Conservation (phyloP, 1,140 invertebrate genomes). For the Pseudomyrmex flavicornis region DNA sequence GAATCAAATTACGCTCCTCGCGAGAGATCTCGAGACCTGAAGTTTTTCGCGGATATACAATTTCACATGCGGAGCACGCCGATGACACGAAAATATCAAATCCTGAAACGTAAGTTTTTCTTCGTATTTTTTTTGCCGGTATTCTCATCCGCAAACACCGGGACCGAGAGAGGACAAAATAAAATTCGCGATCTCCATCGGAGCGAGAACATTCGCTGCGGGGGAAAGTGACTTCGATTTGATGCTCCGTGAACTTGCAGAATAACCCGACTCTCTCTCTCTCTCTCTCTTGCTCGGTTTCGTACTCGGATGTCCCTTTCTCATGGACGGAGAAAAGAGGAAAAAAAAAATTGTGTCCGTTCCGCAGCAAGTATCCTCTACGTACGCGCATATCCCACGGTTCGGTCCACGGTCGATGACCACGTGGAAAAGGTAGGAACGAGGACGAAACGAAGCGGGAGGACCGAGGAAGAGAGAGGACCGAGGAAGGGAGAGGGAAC, state of each 20-base stretch:
- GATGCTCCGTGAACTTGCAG: slow-evolving; percentile 54
- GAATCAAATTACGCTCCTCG: not conserved
- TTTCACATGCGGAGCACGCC: not conserved
- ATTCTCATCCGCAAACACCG: not conserved
- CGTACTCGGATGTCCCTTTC: not conserved
- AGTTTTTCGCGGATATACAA: slow-evolving; percentile 7
- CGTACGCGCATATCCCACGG: no score
- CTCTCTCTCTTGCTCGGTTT: not conserved
- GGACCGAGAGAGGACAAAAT: not conserved
- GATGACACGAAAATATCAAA: not conserved
- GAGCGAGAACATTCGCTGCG: slow-evolving; percentile 16
- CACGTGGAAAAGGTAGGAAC: slow-evolving; percentile 30
- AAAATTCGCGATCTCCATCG: slow-evolving; percentile 31
- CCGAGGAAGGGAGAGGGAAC: slow-evolving; percentile 3
- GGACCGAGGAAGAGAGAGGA: slow-evolving; percentile 8
- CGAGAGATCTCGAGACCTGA: not conserved
- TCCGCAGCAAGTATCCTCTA: slow-evolving; percentile 8
- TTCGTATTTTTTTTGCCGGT: not conserved
- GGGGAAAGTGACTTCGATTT: slow-evolving; percentile 59
- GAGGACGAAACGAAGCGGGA: slow-evolving; percentile 20
- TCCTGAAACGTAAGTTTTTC: not conserved
- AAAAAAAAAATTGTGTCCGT: slow-evolving; percentile 55
- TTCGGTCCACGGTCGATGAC: slow-evolving; percentile 65
- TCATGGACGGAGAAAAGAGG: slow-evolving; percentile 1
- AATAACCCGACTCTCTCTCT: slow-evolving; percentile 25